A percentile compares a stretch with the other conserved stretches of the same genome.
Evolutionary conservation across 2,888 invertebrate genomes (phyloP).

Genomic region (Orgyia antiqua): DNA sequence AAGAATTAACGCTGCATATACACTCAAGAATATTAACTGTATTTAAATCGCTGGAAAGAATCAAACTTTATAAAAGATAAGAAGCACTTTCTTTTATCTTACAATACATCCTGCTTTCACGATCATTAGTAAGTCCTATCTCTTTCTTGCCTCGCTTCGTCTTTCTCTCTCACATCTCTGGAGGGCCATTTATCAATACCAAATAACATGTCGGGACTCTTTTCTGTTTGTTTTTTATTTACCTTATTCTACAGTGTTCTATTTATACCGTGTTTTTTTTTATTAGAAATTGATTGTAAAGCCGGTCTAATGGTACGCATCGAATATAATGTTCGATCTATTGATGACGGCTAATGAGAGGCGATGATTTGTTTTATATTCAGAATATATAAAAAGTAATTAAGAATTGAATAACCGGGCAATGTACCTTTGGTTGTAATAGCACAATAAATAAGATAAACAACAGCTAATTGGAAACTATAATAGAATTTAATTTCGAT

Average conservation of each 20-base stretch:
- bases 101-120: conserved; percentile 51
- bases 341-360: conserved; percentile 65
- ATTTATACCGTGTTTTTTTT: conserved; percentile 58
- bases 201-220: conserved; percentile 74
- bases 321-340: conserved; percentile 57
- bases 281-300: conserved; percentile 73
- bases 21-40: conserved; percentile 24
- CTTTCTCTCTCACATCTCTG: conserved; percentile 59
- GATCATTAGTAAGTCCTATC: conserved; percentile 63
- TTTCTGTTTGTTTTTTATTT: conserved; percentile 75
- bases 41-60: conserved; percentile 23
- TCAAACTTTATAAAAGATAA: conserved; percentile 42
- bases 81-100: conserved; percentile 69
- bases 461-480: conserved; percentile 32
- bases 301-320: conserved; percentile 64
- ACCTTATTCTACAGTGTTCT: conserved; percentile 66
- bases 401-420: conserved; percentile 27
- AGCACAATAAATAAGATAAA: conserved; percentile 36
- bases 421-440: conserved; percentile 27
- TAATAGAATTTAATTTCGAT: conserved; percentile 41
- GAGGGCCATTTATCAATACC: conserved; percentile 76
- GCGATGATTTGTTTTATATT: conserved; percentile 34
- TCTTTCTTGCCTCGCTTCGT: conserved; percentile 54
- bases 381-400: conserved; percentile 17
- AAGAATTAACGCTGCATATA: conserved; percentile 42